Evolutionary conservation across 2,888 invertebrate species (phyloP).

Genomic region (Eupithecia abbreviata): DNA sequence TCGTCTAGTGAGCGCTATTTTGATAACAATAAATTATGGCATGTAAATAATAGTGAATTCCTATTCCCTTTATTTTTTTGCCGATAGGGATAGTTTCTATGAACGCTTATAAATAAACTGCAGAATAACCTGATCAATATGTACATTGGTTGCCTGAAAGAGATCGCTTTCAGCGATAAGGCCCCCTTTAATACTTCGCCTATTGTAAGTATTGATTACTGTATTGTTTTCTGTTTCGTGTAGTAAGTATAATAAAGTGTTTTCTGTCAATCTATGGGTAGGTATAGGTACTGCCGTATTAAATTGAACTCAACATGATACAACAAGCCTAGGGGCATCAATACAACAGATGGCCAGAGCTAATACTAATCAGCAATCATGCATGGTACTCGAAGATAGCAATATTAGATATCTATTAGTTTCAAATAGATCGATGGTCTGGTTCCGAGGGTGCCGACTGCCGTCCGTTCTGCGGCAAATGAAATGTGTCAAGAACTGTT

Average conservation of each 20-base stretch:
- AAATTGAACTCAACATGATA: not conserved
- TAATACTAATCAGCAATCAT: slow-evolving; percentile 8
- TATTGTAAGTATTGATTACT: no score
- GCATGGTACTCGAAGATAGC: slow-evolving; percentile 42
- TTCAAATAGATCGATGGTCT: slow-evolving; percentile 58
- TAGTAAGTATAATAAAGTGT: no score
- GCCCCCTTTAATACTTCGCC: no score
- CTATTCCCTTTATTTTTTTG: not conserved
- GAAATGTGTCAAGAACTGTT: slow-evolving; percentile 79
- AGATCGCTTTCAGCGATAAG: no score
- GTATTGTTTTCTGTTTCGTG: no score
- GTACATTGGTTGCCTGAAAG: not conserved
- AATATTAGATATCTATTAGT: slow-evolving; percentile 51
- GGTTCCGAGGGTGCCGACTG: slow-evolving; percentile 55
- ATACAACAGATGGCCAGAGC: slow-evolving; percentile 1
- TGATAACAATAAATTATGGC: not conserved
- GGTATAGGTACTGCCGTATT: not conserved
- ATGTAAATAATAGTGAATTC: not conserved
- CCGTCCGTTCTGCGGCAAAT: slow-evolving; percentile 62
- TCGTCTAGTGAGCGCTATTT: no score
- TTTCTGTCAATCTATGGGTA: no score
- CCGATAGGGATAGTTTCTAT: not conserved
- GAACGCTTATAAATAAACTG: no score
- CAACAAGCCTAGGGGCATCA: not conserved
- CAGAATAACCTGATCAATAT: no score